Percentiles rank a stretch among this genome's conserved stretches.
phyloP scores from a whole-genome alignment of 1,140 invertebrate genomes.

The Diabrotica virgifera region DNA sequence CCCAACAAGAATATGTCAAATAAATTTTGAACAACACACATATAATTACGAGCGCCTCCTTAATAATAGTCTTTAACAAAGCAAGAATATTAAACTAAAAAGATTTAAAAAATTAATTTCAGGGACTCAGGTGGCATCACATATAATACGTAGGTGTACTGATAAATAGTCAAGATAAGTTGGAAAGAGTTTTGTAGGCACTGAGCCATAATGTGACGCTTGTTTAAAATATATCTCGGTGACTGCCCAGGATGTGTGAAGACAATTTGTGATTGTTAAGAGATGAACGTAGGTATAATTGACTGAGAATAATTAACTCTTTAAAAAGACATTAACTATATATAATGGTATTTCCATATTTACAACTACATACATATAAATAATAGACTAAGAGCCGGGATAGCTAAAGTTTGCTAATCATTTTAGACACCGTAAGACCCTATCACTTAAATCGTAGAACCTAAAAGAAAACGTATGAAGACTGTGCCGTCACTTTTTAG shows the following conservation, averaged over 20 bases:
- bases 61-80: conserved; percentile 30
- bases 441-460: no score
- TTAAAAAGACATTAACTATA: no score
- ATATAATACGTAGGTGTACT: conserved; percentile 31
- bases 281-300: conserved; percentile 6
- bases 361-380: no score
- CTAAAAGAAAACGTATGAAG: no score
- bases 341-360: no score
- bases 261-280: conserved; percentile 12
- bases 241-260: not conserved
- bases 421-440: no score
- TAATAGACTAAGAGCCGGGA: no score
- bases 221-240: conserved; percentile 32
- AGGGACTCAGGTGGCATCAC: conserved; percentile 25
- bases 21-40: not conserved
- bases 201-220: conserved; percentile 25
- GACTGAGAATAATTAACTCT: conserved; percentile 1
- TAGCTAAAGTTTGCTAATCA: no score
- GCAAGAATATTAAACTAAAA: conserved; percentile 29
- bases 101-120: conserved; percentile 40
- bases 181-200: not conserved
- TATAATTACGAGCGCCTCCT: not conserved
- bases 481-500: no score
- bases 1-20: not conserved
- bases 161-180: conserved; percentile 37